phyloP scores from a whole-genome alignment of 2,888 invertebrate species.

The Oasisia sp. region DNA sequence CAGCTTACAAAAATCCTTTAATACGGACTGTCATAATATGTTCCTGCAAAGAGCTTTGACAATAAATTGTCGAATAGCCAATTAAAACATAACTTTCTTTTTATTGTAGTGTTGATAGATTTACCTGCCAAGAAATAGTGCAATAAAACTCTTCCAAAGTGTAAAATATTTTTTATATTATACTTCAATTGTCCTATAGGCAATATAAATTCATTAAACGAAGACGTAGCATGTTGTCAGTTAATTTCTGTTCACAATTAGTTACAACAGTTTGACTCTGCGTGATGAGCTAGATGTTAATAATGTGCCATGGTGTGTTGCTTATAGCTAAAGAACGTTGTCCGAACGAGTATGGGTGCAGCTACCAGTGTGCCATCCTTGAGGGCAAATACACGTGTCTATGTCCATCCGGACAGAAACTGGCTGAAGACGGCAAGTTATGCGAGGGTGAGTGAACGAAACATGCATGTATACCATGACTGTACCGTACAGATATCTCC shows the following conservation, averaged over 20 bases:
- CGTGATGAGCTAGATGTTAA: not conserved
- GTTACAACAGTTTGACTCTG: too few species aligned
- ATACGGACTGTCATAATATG: not conserved
- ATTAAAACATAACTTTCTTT: not conserved
- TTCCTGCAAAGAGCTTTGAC: not conserved
- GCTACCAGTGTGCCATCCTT: constrained; percentile 24
- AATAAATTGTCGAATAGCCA: not conserved
- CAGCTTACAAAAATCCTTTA: too few species aligned
- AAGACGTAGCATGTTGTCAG: too few species aligned
- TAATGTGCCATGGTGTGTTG: not conserved
- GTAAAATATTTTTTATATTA: too few species aligned
- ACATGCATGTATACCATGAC: not conserved
- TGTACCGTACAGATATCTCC: not conserved
- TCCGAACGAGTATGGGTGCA: constrained; percentile 8
- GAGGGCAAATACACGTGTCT: constrained; percentile 23
- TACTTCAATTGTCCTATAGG: too few species aligned
- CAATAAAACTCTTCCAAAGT: not conserved
- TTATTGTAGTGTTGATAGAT: not conserved
- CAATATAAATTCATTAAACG: too few species aligned
- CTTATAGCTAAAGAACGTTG: constrained; percentile 17
- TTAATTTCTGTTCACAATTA: too few species aligned
- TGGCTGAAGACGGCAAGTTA: constrained; percentile 21
- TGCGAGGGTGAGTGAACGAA: constrained; percentile 19
- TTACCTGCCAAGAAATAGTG: not conserved
- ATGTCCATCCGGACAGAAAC: constrained; percentile 14